Base-by-base conservation (phyloP, 2,888 invertebrate species). In the Leptinotarsa haldemani region DNA sequence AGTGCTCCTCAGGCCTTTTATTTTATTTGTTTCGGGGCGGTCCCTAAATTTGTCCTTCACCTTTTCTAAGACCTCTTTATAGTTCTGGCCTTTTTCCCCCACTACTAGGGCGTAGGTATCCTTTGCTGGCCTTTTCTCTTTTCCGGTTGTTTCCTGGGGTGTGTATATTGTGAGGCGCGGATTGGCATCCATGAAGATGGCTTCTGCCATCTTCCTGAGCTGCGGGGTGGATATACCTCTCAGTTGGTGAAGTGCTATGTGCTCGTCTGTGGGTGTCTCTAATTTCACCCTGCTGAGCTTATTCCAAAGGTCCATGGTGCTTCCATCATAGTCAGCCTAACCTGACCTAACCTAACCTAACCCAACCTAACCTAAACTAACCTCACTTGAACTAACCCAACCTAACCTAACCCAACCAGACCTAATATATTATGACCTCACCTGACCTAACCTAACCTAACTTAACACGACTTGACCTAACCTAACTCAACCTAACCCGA, bases 21-120 rank as follows among this genome's bases (percentile, higher is more conserved):
- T 58, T 5, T 40, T 46, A 16, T 69, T 22, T 18, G 53, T 16
- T 53, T 18, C 40, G 13, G 22, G 50, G 4, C 56, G 40, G 47
- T 30, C 61, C 25, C 9, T 18, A 20, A 69, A 16, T 18, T 46
- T 30, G 2, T 20, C 56, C 47, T 69, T 69, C n/a, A 69, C 69
- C 48, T 9, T 50, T 22, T n/a, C 61, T 7, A 69, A 56, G 15
- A 69, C 46, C 40, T 69, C 46, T 22, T 22, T 56, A 46, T 69
- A 69, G 3, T 46, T 25, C 46, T 58, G 53, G 15, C 69, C 61
- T 4, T 20, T 30, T 18, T 18, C 69, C 22, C 65, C 50, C 7
- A 65, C 50, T 56, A 69, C 40, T 30, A 69, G 16, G 1, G 48
- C 69, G 20, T 16, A 69, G 20, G 69, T 69, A 46, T 56, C 12